Percentiles rank a stretch among this genome's conserved stretches.
phyloP scores from a whole-genome alignment of 1,140 invertebrate genomes.

The Proales similis region DNA sequence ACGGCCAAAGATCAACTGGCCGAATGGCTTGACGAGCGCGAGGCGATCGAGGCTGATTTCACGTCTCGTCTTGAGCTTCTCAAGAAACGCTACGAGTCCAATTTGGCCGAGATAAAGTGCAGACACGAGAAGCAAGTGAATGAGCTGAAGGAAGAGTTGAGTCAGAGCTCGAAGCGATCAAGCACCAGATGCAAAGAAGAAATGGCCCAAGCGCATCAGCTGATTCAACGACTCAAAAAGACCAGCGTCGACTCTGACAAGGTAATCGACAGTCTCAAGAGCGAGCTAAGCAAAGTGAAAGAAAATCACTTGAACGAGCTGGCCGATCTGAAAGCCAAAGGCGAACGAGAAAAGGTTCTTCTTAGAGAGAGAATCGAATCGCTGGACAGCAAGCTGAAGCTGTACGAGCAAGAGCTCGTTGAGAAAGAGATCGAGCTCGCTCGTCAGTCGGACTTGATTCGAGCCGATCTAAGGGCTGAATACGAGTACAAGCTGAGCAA shows the following conservation, averaged over 20 bases:
- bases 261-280: slow-evolving; percentile 29
- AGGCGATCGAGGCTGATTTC: slow-evolving; percentile 11
- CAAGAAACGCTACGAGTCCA: slow-evolving; percentile 2
- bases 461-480: slow-evolving; percentile 3
- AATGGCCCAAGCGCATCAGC: slow-evolving; percentile 8
- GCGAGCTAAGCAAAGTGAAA: slow-evolving; percentile 29
- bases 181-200: slow-evolving; percentile 1
- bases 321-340: slow-evolving; percentile 9
- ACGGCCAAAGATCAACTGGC: not conserved
- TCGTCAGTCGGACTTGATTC: not conserved
- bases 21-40: not conserved
- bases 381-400: not conserved
- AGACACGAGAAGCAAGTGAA: slow-evolving; percentile 10
- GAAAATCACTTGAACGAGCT: slow-evolving; percentile 32
- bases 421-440: slow-evolving; percentile 1
- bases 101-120: slow-evolving; percentile 19
- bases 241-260: slow-evolving; percentile 17
- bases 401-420: slow-evolving; percentile 20
- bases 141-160: slow-evolving; percentile 15
- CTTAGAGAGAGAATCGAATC: slow-evolving; percentile 19
- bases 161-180: slow-evolving; percentile 16
- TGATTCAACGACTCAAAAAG: slow-evolving; percentile 19
- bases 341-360: slow-evolving; percentile 31
- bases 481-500: slow-evolving; percentile 14
- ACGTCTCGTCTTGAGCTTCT: slow-evolving; percentile 13